Evolutionary conservation across 2,797 vertebrate species (phyloP).

Genomic region (Tadarida brasiliensis): DNA sequence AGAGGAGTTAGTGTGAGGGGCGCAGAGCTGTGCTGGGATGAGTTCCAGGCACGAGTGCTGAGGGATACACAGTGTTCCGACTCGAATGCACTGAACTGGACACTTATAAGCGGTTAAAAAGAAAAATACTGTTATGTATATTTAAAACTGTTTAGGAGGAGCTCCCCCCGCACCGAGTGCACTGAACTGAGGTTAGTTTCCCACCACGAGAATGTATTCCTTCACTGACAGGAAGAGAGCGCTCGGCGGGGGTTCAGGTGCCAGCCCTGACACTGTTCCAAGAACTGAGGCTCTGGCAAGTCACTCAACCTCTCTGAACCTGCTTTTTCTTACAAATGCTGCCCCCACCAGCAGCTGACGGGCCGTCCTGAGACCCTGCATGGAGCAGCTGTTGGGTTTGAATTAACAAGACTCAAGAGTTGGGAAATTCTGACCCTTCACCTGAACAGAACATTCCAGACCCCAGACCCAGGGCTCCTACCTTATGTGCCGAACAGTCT

Average conservation of each 20-base stretch:
- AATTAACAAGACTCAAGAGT: rapidly evolving
- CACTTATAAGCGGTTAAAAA: too few species aligned
- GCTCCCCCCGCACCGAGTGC: too few species aligned
- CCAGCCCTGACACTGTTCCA: neutral
- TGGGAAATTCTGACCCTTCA: neutral
- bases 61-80: neutral
- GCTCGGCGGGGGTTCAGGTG: rapidly evolving
- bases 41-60: neutral
- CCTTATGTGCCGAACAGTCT: conserved; percentile 96
- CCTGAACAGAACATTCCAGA: neutral
- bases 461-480: conserved; percentile 71
- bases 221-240: neutral
- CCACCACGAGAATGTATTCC: rapidly evolving
- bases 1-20: neutral
- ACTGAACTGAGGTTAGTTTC: neutral
- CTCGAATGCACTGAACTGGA: rapidly evolving
- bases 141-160: neutral
- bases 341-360: rapidly evolving
- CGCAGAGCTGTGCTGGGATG: too few species aligned
- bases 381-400: rapidly evolving
- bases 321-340: neutral
- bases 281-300: neutral
- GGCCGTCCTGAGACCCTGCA: rapidly evolving
- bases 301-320: neutral
- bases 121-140: neutral